phyloP scores from a whole-genome alignment of 2,888 invertebrate genomes.

The Agrenia bidenticulata region DNA sequence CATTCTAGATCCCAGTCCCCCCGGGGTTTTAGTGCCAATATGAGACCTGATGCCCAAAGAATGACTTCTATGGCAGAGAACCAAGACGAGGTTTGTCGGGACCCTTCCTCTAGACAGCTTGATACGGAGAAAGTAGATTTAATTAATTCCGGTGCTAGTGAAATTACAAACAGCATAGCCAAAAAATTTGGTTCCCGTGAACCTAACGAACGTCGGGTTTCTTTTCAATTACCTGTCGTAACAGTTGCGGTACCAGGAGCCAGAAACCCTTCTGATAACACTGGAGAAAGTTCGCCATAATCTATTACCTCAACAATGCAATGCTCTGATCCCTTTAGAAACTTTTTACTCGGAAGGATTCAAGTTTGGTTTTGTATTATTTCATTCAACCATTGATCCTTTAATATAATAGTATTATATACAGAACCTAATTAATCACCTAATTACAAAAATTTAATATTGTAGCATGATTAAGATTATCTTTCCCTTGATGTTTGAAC shows the following conservation, averaged over 20 bases:
- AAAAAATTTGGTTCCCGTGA: slow-evolving; percentile 20
- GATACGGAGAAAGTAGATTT: slow-evolving; percentile 12
- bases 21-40: slow-evolving; percentile 16
- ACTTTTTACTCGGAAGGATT: no score
- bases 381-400: no score
- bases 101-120: neutral
- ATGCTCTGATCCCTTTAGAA: no score
- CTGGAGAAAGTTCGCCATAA: neutral
- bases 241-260: neutral
- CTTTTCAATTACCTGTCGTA: slow-evolving; percentile 37
- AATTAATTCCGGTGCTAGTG: slow-evolving; percentile 15
- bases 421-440: no score
- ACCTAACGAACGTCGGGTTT: slow-evolving; percentile 35
- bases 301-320: no score
- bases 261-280: neutral
- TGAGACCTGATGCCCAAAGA: slow-evolving; percentile 10
- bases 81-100: slow-evolving; percentile 5
- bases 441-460: no score
- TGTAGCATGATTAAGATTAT: no score
- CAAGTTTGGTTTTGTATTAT: no score
- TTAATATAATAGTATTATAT: no score
- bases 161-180: neutral
- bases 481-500: no score
- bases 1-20: slow-evolving; percentile 25
- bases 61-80: slow-evolving; percentile 19